Conservation (phyloP, 2,797 vertebrate genomes). For the Chaunax sp. region DNA sequence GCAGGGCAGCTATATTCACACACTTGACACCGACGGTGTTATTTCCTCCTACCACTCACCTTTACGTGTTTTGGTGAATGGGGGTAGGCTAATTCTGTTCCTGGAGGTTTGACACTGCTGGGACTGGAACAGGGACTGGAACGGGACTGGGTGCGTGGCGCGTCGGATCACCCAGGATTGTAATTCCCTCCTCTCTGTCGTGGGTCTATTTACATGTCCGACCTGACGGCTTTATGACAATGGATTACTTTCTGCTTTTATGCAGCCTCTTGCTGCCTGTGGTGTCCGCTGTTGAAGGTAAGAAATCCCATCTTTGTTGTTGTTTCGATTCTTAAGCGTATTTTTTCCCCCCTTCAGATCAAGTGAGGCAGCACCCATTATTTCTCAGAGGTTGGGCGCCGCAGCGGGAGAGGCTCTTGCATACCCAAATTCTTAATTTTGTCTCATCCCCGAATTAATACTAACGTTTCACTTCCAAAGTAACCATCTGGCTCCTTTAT, state of each 20-base stretch:
- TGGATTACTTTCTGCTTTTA: constrained; percentile 88
- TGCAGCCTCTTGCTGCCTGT: constrained; percentile 84
- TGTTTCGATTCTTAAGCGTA: constrained; percentile 25
- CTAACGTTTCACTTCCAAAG: constrained; percentile 12
- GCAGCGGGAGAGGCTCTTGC: constrained; percentile 23
- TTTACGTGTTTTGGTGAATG: constrained; percentile 67
- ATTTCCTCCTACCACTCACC: constrained; percentile 33
- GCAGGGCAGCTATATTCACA: constrained; percentile 31
- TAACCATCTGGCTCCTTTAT: constrained; percentile 41
- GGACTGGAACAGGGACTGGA: constrained; percentile 61
- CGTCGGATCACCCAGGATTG: constrained; percentile 74
- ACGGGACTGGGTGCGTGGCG: constrained; percentile 67
- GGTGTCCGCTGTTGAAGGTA: constrained; percentile 85
- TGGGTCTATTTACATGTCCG: constrained; percentile 83
- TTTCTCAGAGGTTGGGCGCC: constrained; percentile 19
- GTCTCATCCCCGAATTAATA: constrained; percentile 10
- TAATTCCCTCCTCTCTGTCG: constrained; percentile 49
- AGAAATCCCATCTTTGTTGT: constrained; percentile 47
- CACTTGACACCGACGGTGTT: constrained; percentile 30
- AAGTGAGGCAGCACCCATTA: constrained; percentile 32
- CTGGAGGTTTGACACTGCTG: constrained; percentile 72
- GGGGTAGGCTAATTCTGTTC: constrained; percentile 61
- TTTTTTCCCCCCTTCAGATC: constrained; percentile 4
- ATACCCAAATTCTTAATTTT: background rate
- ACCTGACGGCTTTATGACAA: constrained; percentile 82